Base-by-base conservation (phyloP, 2,888 invertebrate genomes). In the Cosmia trapezina region DNA sequence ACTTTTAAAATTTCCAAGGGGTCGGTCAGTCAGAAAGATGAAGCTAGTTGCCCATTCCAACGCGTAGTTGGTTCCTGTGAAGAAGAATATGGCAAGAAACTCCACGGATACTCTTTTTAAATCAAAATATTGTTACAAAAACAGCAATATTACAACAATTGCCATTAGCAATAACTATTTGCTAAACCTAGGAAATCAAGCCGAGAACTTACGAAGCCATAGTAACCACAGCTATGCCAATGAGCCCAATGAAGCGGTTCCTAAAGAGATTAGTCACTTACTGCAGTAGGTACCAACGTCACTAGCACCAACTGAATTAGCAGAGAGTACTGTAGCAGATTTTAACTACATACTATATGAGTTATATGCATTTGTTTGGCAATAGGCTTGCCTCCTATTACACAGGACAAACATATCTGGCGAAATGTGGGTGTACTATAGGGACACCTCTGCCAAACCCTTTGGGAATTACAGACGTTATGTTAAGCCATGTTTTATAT, bases 241-340 rank as follows among this genome's bases (percentile, higher is more conserved):
- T 64, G 70, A 45, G 59, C 33, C 11, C 75, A 67, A 75, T 79
- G 80, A 64, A 79, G 70, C 67, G 79, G n/a, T 19, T 45, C 17
- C 59, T 75, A 75, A 75, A 43, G 17, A 75, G 75, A 80, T 79
- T 79, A 79, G 59, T 67, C 74, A 75, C 54, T 70, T 47, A 70
- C 56, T 70, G 76, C 67, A 64, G 37, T n/a, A n/a, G n/a, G n/a
- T 54, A 57, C 47, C 9, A 74, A 74, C 63, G 47, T 63, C 33
- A 53, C n/a, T n/a, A n/a, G n/a, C n/a, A n/a, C n/a, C 51, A 51
- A 56, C 47, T 62, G 57, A 62, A 62, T 69, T 65, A 37, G 43
- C 41, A 28, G 47, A 64, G n/a, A 73, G n/a, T 65, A 54, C 8
- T 65, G 28, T 41, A 33, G 41, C n/a, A 33, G 12, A 19, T 6